These are phyloP conservation scores for Glossosoma conforme DNA, from an alignment of 1,140 invertebrate genomes.

Conservation along the genomic window DNA sequence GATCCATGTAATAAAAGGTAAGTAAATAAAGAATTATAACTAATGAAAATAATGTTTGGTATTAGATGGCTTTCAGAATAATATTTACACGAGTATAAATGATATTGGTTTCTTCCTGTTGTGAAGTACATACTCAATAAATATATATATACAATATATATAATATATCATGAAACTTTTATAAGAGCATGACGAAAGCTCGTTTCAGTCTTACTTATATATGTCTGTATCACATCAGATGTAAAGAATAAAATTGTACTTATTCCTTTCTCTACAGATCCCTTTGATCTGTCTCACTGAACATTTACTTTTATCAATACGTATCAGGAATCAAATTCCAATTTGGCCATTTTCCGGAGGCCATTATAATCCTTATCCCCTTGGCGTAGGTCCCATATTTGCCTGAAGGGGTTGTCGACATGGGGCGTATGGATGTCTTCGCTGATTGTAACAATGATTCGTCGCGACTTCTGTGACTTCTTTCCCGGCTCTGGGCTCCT, in stretches of 20 bases:
- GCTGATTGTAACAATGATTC: constrained; percentile 24
- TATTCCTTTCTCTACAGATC: constrained; percentile 23
- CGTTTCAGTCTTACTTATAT: too few relatives aligned
- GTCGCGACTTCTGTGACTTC: constrained; percentile 25
- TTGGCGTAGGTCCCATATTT: constrained; percentile 1
- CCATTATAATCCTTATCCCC: constrained; percentile 21
- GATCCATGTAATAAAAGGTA: too few relatives aligned
- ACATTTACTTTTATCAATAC: constrained; percentile 31
- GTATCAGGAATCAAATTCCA: constrained; percentile 24
- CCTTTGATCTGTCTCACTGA: constrained; percentile 31
- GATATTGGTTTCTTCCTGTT: background rate
- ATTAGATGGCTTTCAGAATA: too few relatives aligned
- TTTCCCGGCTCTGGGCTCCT: constrained; percentile 5
- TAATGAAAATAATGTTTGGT: too few relatives aligned
- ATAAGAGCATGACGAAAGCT: constrained; percentile 3
- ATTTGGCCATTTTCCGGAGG: constrained; percentile 11
- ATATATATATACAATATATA: background rate
- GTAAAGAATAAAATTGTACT: constrained; percentile 24
- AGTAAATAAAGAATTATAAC: too few relatives aligned
- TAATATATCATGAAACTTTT: background rate
- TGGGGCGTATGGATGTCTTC: constrained; percentile 1
- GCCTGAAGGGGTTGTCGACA: background rate
- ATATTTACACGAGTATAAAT: background rate
- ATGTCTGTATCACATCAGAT: constrained; percentile 19
- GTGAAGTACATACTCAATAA: background rate